A percentile compares a stretch with the other conserved stretches of the same genome.
phyloP scores from a whole-genome alignment of 2,888 invertebrate species.

The Pseudococcus longispinus region DNA sequence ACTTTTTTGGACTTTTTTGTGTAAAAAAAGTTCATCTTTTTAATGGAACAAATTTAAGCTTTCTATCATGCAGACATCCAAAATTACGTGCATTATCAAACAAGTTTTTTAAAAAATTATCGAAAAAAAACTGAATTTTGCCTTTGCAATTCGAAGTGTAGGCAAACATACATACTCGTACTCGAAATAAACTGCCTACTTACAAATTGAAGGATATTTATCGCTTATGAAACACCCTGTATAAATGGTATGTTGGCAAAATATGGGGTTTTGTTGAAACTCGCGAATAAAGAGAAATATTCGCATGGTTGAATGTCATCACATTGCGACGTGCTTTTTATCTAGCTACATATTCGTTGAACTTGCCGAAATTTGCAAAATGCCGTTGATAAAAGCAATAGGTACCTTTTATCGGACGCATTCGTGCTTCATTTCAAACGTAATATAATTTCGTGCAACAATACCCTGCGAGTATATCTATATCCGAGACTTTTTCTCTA shows the following conservation, averaged over 20 bases:
- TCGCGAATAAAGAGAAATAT: conserved; percentile 9
- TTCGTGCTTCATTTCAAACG: conserved; percentile 30
- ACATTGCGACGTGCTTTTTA: background rate
- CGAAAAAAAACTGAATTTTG: too few relatives aligned
- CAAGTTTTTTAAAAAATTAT: too few relatives aligned
- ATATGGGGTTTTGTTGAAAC: background rate
- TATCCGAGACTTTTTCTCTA: background rate
- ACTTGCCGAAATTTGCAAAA: background rate
- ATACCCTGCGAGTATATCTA: background rate
- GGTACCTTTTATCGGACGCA: conserved; percentile 20
- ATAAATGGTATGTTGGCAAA: background rate
- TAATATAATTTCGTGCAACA: conserved; percentile 22
- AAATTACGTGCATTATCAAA: too few relatives aligned
- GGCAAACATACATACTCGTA: too few relatives aligned
- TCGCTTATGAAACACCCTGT: background rate
- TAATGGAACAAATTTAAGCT: too few relatives aligned
- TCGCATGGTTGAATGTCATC: conserved; percentile 10
- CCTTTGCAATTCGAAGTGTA: too few relatives aligned
- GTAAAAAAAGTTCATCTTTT: too few relatives aligned
- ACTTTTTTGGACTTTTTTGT: too few relatives aligned
- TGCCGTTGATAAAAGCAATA: background rate
- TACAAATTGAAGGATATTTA: background rate
- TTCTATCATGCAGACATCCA: too few relatives aligned
- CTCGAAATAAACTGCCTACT: too few relatives aligned
- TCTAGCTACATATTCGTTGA: background rate